These are phyloP conservation scores for Psittacula derbiana DNA, from an alignment of 2,797 vertebrate genomes.

Conservation along the genomic window DNA sequence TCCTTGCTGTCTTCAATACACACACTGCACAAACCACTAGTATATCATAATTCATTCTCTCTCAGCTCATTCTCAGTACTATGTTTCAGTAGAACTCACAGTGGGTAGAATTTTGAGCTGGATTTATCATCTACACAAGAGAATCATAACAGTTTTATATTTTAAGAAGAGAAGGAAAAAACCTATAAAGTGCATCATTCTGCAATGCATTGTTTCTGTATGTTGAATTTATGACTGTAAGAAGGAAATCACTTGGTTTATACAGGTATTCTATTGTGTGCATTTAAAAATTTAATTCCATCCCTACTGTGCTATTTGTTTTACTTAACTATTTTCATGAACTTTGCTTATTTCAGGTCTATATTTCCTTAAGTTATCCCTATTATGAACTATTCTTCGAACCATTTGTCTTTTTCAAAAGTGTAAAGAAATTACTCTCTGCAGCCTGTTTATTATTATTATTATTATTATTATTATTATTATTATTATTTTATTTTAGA, in stretches of 20 bases:
- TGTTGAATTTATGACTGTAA: conserved; percentile 54
- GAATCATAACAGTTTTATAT: conserved; percentile 68
- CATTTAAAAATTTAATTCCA: conserved; percentile 67
- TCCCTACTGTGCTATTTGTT: conserved; percentile 37
- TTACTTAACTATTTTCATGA: conserved; percentile 57
- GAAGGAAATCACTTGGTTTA: conserved; percentile 55
- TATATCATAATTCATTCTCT: conserved; percentile 51
- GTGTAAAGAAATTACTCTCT: not conserved
- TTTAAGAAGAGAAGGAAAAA: conserved; percentile 55
- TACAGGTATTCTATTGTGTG: conserved; percentile 59
- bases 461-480: not conserved
- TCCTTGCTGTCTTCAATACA: not conserved
- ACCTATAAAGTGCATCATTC: conserved; percentile 54
- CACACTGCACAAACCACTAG: not conserved
- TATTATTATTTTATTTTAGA: not conserved
- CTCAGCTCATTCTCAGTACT: conserved; percentile 36
- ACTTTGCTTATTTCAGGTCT: conserved; percentile 38
- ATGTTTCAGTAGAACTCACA: conserved; percentile 62
- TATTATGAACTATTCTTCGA: not conserved
- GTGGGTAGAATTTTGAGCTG: conserved; percentile 62
- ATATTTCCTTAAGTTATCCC: conserved; percentile 36
- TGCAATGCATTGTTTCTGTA: conserved; percentile 65
- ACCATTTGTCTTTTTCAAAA: not conserved
- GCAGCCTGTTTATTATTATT: fast-evolving
- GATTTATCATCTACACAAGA: conserved; percentile 71